phyloP scores from a whole-genome alignment of 2,888 invertebrate species.

The Tuta absoluta region DNA sequence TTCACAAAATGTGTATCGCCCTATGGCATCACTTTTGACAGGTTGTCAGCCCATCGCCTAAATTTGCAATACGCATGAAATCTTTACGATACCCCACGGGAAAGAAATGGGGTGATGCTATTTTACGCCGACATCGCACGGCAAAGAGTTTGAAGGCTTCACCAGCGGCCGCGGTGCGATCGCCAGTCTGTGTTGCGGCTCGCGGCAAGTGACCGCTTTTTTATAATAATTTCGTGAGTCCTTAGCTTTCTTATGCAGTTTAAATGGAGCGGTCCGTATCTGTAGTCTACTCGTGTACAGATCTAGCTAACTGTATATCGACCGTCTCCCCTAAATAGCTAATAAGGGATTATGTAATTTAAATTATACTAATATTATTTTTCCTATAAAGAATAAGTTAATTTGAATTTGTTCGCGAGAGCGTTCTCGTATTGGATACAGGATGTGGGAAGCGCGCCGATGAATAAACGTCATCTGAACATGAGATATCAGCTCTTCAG shows the following conservation, averaged over 20 bases:
- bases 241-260: slow-evolving; percentile 58
- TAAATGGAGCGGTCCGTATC: slow-evolving; percentile 40
- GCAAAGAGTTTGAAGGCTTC: neutral
- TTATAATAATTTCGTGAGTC: slow-evolving; percentile 59
- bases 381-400: slow-evolving; percentile 77
- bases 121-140: too few species aligned
- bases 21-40: too few species aligned
- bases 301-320: slow-evolving; percentile 46
- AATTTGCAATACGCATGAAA: too few species aligned
- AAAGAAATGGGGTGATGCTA: too few species aligned
- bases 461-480: slow-evolving; percentile 14
- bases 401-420: slow-evolving; percentile 68
- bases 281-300: slow-evolving; percentile 47
- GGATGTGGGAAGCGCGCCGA: slow-evolving; percentile 35
- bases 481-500: too few species aligned
- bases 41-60: too few species aligned
- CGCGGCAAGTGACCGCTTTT: slow-evolving; percentile 48
- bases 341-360: slow-evolving; percentile 75
- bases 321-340: slow-evolving; percentile 47
- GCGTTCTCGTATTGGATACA: slow-evolving; percentile 56
- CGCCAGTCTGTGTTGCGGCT: slow-evolving; percentile 38
- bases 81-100: too few species aligned
- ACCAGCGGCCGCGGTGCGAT: neutral
- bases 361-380: slow-evolving; percentile 79
- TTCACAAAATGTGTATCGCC: too few species aligned